These are phyloP conservation scores for Speoplatyrhinus poulsoni DNA, from an alignment of 2,113 vertebrate genomes.

Conservation along the genomic window DNA sequence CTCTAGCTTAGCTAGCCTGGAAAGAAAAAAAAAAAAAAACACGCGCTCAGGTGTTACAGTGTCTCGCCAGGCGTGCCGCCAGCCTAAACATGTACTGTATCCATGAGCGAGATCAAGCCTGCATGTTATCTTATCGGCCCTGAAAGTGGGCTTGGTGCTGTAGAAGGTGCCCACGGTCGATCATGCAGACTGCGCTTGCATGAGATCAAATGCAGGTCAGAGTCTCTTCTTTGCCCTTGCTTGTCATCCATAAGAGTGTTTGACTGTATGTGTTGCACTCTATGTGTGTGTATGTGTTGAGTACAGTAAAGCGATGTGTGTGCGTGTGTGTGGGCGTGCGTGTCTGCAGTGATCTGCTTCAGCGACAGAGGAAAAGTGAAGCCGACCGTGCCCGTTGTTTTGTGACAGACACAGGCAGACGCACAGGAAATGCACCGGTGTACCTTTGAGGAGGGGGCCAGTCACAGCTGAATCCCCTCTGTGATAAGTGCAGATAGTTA, in stretches of 20 bases:
- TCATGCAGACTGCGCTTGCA: constrained; percentile 60
- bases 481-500: constrained; percentile 68
- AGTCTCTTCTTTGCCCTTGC: constrained; percentile 52
- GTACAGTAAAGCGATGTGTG: neutral
- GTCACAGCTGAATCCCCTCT: constrained; percentile 64
- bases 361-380: constrained; percentile 12
- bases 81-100: constrained; percentile 72
- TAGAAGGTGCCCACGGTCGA: constrained; percentile 57
- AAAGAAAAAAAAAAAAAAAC: constrained; percentile 25
- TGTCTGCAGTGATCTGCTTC: constrained; percentile 19
- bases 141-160: constrained; percentile 59
- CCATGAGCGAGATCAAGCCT: constrained; percentile 69
- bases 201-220: constrained; percentile 64
- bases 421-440: constrained; percentile 54
- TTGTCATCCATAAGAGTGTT: constrained; percentile 60
- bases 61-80: constrained; percentile 55
- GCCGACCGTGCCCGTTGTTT: constrained; percentile 53
- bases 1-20: constrained; percentile 40
- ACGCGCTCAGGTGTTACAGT: constrained; percentile 59
- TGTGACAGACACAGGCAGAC: constrained; percentile 60
- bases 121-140: constrained; percentile 68
- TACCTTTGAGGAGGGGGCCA: constrained; percentile 32
- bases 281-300: neutral
- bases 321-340: neutral
- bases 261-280: neutral